These are phyloP conservation scores for Pteruthius melanotis DNA, from an alignment of 2,113 vertebrate species.

Conservation along the genomic window DNA sequence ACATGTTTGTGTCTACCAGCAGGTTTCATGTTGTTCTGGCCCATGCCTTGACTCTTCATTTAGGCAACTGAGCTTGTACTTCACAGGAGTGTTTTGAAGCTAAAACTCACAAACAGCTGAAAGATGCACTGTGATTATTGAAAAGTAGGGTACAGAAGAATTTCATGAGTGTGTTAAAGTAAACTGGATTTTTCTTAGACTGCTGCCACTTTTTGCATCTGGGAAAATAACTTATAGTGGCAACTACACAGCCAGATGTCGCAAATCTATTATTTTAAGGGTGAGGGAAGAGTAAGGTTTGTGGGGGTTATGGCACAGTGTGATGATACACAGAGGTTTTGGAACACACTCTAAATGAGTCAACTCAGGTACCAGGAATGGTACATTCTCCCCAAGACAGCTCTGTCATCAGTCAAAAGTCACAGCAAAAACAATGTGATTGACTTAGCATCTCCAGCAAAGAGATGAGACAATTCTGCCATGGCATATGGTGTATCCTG, in stretches of 20 bases:
- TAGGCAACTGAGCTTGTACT: neutral
- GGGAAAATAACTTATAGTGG: slow-evolving; percentile 34
- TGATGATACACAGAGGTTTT: neutral
- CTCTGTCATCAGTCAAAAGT: neutral
- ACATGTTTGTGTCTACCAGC: neutral
- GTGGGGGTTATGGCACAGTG: neutral
- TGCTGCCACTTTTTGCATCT: slow-evolving; percentile 39
- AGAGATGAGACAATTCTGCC: neutral
- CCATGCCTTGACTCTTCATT: neutral
- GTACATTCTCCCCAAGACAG: neutral
- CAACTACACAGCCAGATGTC: slow-evolving; percentile 42
- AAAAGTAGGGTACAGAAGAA: neutral
- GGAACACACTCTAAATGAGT: neutral
- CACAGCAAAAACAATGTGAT: neutral
- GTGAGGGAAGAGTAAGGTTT: neutral
- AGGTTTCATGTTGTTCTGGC: neutral
- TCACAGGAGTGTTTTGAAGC: neutral
- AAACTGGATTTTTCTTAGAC: slow-evolving; percentile 30
- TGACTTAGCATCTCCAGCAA: neutral
- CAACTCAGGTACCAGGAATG: neutral
- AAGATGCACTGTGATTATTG: neutral
- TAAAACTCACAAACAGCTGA: neutral
- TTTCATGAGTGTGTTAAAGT: neutral
- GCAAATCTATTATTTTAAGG: neutral
- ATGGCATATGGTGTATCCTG: neutral